Percentiles rank a stretch among this genome's conserved stretches.
These are phyloP conservation scores for Dromas ardeola DNA, from an alignment of 2,113 vertebrate genomes.

Conservation along the genomic window DNA sequence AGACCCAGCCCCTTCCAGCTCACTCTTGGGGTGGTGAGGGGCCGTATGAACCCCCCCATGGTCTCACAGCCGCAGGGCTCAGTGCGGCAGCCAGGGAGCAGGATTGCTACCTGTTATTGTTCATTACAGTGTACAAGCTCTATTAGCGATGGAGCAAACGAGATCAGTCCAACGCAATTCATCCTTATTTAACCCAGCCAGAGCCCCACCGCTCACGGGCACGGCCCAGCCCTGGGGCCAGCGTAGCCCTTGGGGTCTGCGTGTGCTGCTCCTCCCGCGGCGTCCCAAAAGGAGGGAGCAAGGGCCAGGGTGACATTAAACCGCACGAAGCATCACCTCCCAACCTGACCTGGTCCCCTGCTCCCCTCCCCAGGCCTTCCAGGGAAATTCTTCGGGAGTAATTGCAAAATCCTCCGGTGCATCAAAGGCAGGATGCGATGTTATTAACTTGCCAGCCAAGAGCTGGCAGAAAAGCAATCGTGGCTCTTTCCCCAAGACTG, in stretches of 20 bases:
- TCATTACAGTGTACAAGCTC: not conserved
- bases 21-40: not conserved
- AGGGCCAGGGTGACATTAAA: not conserved
- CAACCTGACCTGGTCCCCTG: rapidly evolving
- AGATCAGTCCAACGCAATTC: not conserved
- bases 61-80: not conserved
- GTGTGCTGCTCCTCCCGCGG: not conserved
- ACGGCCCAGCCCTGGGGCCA: not conserved
- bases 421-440: not conserved
- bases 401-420: not conserved
- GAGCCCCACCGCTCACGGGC: not conserved
- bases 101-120: not conserved
- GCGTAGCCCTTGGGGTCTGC: not conserved
- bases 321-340: rapidly evolving
- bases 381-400: not conserved
- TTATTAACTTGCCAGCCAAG: slow-evolving; percentile 22
- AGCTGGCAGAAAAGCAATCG: slow-evolving; percentile 21
- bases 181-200: not conserved
- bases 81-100: not conserved
- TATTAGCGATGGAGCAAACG: not conserved
- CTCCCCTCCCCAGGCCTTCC: not conserved
- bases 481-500: slow-evolving; percentile 37
- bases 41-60: not conserved
- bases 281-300: rapidly evolving
- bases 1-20: not conserved